Base-by-base conservation (phyloP, 2,888 invertebrate species). In the Acanthosoma haemorrhoidale region DNA sequence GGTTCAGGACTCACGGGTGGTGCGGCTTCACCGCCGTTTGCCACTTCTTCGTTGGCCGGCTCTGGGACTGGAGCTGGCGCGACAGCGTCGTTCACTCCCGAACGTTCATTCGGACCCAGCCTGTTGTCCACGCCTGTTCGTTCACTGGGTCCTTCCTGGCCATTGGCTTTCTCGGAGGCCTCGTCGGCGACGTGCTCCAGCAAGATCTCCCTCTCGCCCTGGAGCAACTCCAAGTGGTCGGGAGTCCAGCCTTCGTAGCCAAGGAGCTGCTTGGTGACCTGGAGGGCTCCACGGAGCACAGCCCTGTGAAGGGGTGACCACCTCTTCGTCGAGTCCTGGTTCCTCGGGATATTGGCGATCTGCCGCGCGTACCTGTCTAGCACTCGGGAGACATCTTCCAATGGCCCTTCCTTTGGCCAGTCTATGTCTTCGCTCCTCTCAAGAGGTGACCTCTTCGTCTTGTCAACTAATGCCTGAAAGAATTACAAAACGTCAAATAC, bases 231-330 rank as follows among this genome's bases (percentile, higher is more conserved):
- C 4, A 51, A 25, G n/a, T 51, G 51, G 51, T 51, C 29, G 1
- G 51, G 51, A 11, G 51, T 51, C 51, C 51, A 51, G 51, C 51
- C 25, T 13, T 51, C 51, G 51, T 51, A 51, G 4, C 51, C 51
- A 2, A 51, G 51, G n/a, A 51, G 51, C 25, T 51, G 51, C 51
- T 51, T 51, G 51, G 51, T 51, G 5, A 51, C 51, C n/a, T 51
- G 51, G 0, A 51, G 25, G 3, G 51, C 51, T n/a, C 51, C 51
- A 4, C n/a, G 21, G 25, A 51, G 51, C 0, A 51, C 51, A 2
- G 51, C 51, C 0, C 51, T 21, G 25, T 51, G 51, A 25, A 51
- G 51, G 3, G 51, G 51, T n/a, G 51, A 25, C 51, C 51, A 51
- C 4, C 11, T 13, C n/a, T 51, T 25, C 3, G 51, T 21, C 1